These are phyloP conservation scores for Hycleus cichorii DNA, from an alignment of 1,140 invertebrate species.

Conservation along the genomic window DNA sequence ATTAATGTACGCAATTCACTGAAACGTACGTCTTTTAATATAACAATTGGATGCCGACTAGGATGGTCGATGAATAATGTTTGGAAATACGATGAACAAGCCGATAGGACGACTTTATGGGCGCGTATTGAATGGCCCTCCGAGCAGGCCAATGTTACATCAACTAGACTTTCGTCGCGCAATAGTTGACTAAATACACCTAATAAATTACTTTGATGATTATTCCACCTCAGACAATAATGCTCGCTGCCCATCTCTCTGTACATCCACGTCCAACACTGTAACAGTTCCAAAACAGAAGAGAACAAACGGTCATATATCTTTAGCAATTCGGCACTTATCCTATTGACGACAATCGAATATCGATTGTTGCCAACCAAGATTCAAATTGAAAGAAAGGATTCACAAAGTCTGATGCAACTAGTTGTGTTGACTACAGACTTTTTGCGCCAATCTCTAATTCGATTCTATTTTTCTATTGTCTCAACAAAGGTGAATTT, in stretches of 20 bases:
- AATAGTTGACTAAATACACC: constrained; percentile 90
- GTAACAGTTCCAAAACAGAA: too few relatives aligned
- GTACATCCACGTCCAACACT: constrained; percentile 61
- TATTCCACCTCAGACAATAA: constrained; percentile 93
- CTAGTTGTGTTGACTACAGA: too few relatives aligned
- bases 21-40: constrained; percentile 87
- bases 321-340: too few relatives aligned
- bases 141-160: constrained; percentile 90
- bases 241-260: constrained; percentile 82
- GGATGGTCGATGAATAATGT: constrained; percentile 83
- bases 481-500: background rate
- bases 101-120: constrained; percentile 87
- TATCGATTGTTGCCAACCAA: too few relatives aligned
- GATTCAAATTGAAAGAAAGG: too few relatives aligned
- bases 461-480: too few relatives aligned
- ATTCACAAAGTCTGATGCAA: too few relatives aligned
- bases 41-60: constrained; percentile 85
- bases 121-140: constrained; percentile 89
- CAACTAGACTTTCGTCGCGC: constrained; percentile 88
- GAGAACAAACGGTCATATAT: too few relatives aligned
- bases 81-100: constrained; percentile 92
- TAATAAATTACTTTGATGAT: constrained; percentile 92
- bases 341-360: too few relatives aligned
- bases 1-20: constrained; percentile 82
- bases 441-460: too few relatives aligned